Conservation (phyloP, 1,140 invertebrate species). For the Zaprionus tsacasi region DNA sequence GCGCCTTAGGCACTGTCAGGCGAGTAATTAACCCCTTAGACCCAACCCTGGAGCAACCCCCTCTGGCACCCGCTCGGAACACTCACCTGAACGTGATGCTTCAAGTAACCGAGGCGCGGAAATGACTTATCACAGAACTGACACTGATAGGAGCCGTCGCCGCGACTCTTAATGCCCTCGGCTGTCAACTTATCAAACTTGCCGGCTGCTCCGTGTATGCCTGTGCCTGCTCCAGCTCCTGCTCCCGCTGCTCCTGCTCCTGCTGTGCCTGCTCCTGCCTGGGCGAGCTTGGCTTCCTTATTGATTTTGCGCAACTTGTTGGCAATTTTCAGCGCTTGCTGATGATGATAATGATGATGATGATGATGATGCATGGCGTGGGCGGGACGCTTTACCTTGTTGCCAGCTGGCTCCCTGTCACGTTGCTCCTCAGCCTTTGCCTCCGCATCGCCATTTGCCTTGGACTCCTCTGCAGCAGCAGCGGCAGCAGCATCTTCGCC, state of each 20-base stretch:
- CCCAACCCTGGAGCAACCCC: neutral
- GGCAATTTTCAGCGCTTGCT: conserved; percentile 77
- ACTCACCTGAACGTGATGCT: conserved; percentile 96
- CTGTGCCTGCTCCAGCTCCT: conserved; percentile 33
- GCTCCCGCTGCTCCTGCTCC: conserved; percentile 11
- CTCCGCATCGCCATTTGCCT: conserved; percentile 1
- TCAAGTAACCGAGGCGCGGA: conserved; percentile 92
- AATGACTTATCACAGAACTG: conserved; percentile 97
- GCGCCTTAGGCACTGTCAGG: conserved; percentile 40
- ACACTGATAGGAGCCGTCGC: conserved; percentile 90
- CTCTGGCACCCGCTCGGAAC: too few species aligned
- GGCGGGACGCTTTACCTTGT: conserved; percentile 49
- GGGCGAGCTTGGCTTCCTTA: conserved; percentile 63
- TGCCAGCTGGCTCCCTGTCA: conserved; percentile 20
- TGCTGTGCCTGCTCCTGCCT: too few species aligned
- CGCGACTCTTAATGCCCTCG: conserved; percentile 78
- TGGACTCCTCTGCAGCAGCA: neutral
- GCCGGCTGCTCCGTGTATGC: conserved; percentile 31
- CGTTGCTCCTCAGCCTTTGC: conserved; percentile 4
- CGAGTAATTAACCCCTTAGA: conserved; percentile 48
- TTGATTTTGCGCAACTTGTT: conserved; percentile 83
- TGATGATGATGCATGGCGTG: conserved; percentile 72
- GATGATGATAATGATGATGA: conserved; percentile 76
- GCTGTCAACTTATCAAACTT: conserved; percentile 84
- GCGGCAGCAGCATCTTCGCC: conserved; percentile 6